These are phyloP conservation scores for Alentia gelatinosa DNA, from an alignment of 2,888 invertebrate species.

Conservation along the genomic window DNA sequence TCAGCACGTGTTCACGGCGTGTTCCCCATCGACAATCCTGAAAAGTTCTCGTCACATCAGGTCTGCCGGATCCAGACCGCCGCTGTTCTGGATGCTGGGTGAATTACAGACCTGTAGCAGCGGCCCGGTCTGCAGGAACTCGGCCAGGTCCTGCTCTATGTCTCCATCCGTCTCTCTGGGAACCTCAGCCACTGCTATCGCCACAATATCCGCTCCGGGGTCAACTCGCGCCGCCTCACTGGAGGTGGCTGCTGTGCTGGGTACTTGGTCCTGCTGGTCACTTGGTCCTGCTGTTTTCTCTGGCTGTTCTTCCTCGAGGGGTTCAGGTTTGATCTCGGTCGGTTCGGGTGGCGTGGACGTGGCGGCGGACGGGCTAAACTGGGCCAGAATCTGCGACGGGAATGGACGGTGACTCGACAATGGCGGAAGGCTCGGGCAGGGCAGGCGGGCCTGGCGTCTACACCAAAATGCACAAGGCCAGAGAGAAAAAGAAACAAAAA, in stretches of 20 bases:
- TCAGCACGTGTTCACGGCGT: background rate
- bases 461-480: constrained; percentile 7
- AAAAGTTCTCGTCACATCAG: constrained; percentile 41
- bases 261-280: background rate
- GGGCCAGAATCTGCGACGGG: background rate
- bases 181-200: background rate
- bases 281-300: background rate
- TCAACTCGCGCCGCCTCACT: background rate
- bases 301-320: background rate
- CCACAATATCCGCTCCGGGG: background rate
- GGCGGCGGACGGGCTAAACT: background rate
- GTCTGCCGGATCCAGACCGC: constrained; percentile 27
- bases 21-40: constrained; percentile 15
- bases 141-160: constrained; percentile 41
- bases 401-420: background rate
- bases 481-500: background rate
- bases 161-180: background rate
- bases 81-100: background rate
- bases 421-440: background rate
- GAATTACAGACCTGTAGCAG: background rate
- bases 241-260: background rate
- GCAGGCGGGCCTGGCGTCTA: background rate
- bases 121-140: constrained; percentile 39
- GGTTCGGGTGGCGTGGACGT: background rate
- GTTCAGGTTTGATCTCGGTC: background rate